Conservation (phyloP, 2,797 vertebrate species). For the Geotrypetes seraphini region DNA sequence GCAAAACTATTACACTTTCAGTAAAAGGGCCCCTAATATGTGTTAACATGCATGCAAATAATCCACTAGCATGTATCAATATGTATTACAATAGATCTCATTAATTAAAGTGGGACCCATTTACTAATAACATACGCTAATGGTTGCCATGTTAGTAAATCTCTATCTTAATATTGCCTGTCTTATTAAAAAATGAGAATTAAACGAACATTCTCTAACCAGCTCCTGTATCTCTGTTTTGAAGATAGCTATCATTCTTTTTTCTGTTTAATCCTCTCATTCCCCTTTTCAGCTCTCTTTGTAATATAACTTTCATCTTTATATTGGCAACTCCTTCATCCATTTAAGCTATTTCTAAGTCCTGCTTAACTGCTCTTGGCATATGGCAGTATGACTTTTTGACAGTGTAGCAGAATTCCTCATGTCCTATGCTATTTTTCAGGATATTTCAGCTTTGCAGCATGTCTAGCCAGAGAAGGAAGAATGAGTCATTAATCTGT, state of each 20-base stretch:
- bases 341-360: conserved; percentile 14
- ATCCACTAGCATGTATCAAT: no score
- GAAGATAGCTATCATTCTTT: conserved; percentile 16
- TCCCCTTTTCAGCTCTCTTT: not conserved
- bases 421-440: not conserved
- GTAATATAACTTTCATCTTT: not conserved
- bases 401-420: not conserved
- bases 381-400: not conserved
- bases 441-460: not conserved
- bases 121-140: no score
- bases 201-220: conserved; percentile 9
- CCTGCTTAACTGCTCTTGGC: not conserved
- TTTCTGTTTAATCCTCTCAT: conserved; percentile 12
- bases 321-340: no score
- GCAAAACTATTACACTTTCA: no score
- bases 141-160: no score
- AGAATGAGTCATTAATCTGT: conserved; percentile 9
- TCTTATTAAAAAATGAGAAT: not conserved
- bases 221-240: conserved; percentile 13
- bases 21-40: no score
- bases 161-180: no score
- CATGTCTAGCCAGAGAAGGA: not conserved
- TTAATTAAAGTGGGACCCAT: no score
- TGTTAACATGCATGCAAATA: no score
- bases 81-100: no score